phyloP scores from a whole-genome alignment of 2,797 vertebrate genomes.

The Megaceryle alcyon region DNA sequence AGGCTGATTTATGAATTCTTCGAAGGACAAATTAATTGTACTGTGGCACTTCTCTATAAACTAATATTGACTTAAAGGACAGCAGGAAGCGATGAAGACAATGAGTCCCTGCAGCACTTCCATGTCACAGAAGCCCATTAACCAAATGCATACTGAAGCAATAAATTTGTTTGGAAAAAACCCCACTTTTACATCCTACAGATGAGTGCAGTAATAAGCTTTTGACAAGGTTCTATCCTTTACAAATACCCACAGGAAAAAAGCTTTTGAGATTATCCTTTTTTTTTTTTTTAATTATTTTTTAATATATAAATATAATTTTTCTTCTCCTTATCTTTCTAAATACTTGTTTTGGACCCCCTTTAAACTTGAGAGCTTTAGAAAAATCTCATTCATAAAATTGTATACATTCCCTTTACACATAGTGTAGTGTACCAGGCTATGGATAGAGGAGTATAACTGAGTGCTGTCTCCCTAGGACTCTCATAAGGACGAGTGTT shows the following conservation, averaged over 20 bases:
- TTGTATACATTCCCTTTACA: neutral
- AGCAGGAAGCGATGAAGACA: slow-evolving; percentile 67
- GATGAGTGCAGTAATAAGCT: neutral
- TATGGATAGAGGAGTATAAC: neutral
- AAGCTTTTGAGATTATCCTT: neutral
- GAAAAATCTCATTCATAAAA: neutral
- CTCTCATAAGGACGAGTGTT: neutral
- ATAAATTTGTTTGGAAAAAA: neutral
- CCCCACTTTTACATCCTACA: neutral
- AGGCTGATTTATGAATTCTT: slow-evolving; percentile 63
- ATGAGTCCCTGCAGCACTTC: slow-evolving; percentile 39
- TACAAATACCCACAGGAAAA: neutral
- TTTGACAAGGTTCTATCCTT: neutral
- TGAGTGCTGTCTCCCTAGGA: neutral
- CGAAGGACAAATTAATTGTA: slow-evolving; percentile 49
- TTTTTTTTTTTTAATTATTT: neutral
- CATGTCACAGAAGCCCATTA: slow-evolving; percentile 52
- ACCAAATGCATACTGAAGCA: slow-evolving; percentile 58
- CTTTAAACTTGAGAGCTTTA: neutral
- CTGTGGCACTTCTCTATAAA: slow-evolving; percentile 70
- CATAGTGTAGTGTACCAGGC: neutral
- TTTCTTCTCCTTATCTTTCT: neutral
- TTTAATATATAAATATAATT: neutral
- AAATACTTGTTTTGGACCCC: neutral
- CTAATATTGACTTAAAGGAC: slow-evolving; percentile 75